These are phyloP conservation scores for Lycaon pictus DNA, from an alignment of 2,113 vertebrate species.

Conservation along the genomic window DNA sequence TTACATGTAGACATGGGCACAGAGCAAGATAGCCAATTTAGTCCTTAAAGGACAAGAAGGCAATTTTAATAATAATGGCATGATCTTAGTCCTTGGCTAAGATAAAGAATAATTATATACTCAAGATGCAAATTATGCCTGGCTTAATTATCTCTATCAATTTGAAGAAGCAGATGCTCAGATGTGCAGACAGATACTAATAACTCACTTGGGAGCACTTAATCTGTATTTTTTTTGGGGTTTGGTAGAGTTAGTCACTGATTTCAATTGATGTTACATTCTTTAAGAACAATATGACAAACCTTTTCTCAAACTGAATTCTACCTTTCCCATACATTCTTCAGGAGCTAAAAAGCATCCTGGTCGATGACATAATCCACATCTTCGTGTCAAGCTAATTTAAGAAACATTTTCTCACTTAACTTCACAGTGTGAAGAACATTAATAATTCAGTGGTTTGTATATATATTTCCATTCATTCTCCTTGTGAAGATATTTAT, in stretches of 20 bases:
- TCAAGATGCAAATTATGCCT: constrained; percentile 58
- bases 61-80: constrained; percentile 52
- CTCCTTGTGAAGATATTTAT: background rate
- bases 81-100: constrained; percentile 13
- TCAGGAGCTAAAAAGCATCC: background rate
- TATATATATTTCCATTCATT: constrained; percentile 47
- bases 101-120: constrained; percentile 62
- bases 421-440: constrained; percentile 48
- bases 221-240: constrained; percentile 12
- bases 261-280: constrained; percentile 31
- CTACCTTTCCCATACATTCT: constrained; percentile 17
- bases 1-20: background rate
- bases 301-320: constrained; percentile 23
- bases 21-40: background rate
- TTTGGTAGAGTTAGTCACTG: background rate
- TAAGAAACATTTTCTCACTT: constrained; percentile 55
- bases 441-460: constrained; percentile 75
- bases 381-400: constrained; percentile 62
- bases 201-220: constrained; percentile 9
- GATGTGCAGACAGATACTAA: constrained; percentile 63
- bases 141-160: constrained; percentile 68
- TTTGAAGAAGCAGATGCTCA: constrained; percentile 61
- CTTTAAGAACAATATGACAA: background rate
- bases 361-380: constrained; percentile 2
- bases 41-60: constrained; percentile 19